Conservation (phyloP, 2,888 invertebrate species). For the Malthinus seriepunctatus region DNA sequence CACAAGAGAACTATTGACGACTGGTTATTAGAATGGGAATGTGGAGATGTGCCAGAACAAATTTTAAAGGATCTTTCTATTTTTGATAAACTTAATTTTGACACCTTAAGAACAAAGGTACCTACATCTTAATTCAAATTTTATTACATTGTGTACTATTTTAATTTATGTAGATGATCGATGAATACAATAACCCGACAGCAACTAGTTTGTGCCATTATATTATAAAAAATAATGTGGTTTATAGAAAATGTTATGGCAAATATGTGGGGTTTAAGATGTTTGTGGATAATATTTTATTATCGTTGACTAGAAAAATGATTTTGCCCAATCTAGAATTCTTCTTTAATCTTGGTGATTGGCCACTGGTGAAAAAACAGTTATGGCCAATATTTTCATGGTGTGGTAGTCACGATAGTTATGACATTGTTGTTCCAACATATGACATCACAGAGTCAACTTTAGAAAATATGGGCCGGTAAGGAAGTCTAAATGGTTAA, state of each 20-base stretch:
- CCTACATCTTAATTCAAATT: constrained; percentile 9
- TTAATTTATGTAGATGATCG: constrained; percentile 51
- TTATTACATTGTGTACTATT: not conserved
- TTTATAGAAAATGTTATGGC: constrained; percentile 89
- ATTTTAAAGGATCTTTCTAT: constrained; percentile 71
- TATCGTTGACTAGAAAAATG: constrained; percentile 81
- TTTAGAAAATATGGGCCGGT: constrained; percentile 92
- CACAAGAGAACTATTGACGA: constrained; percentile 57
- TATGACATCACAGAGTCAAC: constrained; percentile 94
- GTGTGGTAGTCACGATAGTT: constrained; percentile 87
- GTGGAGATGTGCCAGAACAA: constrained; percentile 66
- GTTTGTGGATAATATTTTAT: constrained; percentile 87
- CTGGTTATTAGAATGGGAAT: constrained; percentile 72
- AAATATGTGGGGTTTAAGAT: constrained; percentile 95
- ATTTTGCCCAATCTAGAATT: constrained; percentile 85
- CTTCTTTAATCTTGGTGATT: constrained; percentile 92
- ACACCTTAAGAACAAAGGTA: constrained; percentile 58
- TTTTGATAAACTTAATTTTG: constrained; percentile 74
- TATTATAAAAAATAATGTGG: constrained; percentile 77
- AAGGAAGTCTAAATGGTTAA: constrained; percentile 29
- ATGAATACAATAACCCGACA: constrained; percentile 76
- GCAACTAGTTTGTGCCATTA: constrained; percentile 91
- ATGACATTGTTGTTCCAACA: constrained; percentile 92
- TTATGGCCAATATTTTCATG: constrained; percentile 89
- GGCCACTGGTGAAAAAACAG: constrained; percentile 75